A percentile compares a stretch with the other conserved stretches of the same genome.
Evolutionary conservation across 2,888 invertebrate species (phyloP).

Genomic region (Eupithecia insigniata): DNA sequence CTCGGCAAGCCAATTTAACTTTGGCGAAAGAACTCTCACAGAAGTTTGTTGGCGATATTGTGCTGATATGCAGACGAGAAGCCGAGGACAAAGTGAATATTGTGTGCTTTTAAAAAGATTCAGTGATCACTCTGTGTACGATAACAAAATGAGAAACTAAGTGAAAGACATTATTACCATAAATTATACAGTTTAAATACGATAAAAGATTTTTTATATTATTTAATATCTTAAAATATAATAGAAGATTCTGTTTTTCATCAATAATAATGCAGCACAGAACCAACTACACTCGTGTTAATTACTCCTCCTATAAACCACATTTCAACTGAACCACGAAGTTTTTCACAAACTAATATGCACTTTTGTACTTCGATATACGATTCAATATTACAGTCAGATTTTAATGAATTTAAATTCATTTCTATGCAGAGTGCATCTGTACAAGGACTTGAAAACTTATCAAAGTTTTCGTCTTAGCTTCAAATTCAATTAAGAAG

Average conservation of each 20-base stretch:
- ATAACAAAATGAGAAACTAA: too few species aligned
- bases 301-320: too few species aligned
- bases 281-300: too few species aligned
- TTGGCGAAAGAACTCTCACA: conserved; percentile 36
- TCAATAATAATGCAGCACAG: too few species aligned
- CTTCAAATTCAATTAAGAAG: background rate
- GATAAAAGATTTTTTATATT: too few species aligned
- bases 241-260: too few species aligned
- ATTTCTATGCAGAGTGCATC: background rate
- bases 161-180: too few species aligned
- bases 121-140: background rate
- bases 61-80: conserved; percentile 28
- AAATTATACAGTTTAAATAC: too few species aligned
- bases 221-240: too few species aligned
- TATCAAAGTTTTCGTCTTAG: background rate
- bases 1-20: conserved; percentile 46
- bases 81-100: conserved; percentile 26
- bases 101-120: background rate
- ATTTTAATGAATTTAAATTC: too few species aligned
- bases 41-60: conserved; percentile 32
- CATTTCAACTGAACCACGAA: too few species aligned
- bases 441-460: background rate
- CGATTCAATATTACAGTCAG: too few species aligned
- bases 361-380: background rate
- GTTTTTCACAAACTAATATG: background rate